Conservation (phyloP, 2,888 invertebrate species). For the Diaphora mendica region DNA sequence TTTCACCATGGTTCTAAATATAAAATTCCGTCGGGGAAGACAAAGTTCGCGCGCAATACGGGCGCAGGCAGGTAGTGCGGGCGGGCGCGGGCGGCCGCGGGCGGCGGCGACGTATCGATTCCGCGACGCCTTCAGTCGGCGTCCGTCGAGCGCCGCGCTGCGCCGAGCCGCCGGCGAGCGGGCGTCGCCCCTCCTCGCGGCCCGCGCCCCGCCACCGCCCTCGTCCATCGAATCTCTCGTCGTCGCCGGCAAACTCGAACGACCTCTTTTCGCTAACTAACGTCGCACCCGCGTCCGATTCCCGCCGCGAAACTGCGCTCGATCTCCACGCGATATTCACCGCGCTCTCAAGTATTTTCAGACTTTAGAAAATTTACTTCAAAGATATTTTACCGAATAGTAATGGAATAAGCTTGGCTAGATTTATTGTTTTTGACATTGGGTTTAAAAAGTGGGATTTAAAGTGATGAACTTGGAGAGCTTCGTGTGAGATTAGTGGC, state of each 20-base stretch:
- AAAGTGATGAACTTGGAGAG: slow-evolving; percentile 43
- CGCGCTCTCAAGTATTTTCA: slow-evolving; percentile 46
- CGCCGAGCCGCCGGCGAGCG: slow-evolving; percentile 82
- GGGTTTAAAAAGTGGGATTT: slow-evolving; percentile 22
- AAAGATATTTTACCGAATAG: slow-evolving; percentile 33
- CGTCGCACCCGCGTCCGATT: slow-evolving; percentile 81
- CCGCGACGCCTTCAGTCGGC: slow-evolving; percentile 84
- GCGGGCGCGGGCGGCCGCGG: slow-evolving; percentile 67
- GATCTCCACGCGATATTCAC: slow-evolving; percentile 62
- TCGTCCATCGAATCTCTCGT: slow-evolving; percentile 69
- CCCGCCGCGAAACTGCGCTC: slow-evolving; percentile 81
- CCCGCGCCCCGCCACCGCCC: slow-evolving; percentile 63
- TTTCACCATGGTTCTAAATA: slow-evolving; percentile 86
- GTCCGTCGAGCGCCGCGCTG: slow-evolving; percentile 85
- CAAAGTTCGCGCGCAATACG: slow-evolving; percentile 86
- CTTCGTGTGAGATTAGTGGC: slow-evolving; percentile 34
- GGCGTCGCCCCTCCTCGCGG: slow-evolving; percentile 74
- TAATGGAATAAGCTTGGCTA: slow-evolving; percentile 24
- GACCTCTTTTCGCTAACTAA: slow-evolving; percentile 85
- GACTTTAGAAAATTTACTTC: slow-evolving; percentile 41
- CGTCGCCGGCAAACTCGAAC: slow-evolving; percentile 84
- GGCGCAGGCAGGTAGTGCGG: slow-evolving; percentile 76
- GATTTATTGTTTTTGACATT: slow-evolving; percentile 26
- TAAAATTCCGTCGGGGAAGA: slow-evolving; percentile 85
- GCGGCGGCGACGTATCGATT: slow-evolving; percentile 83